These are phyloP conservation scores for Etheostoma nigrum DNA, from an alignment of 2,797 vertebrate species.

Conservation along the genomic window DNA sequence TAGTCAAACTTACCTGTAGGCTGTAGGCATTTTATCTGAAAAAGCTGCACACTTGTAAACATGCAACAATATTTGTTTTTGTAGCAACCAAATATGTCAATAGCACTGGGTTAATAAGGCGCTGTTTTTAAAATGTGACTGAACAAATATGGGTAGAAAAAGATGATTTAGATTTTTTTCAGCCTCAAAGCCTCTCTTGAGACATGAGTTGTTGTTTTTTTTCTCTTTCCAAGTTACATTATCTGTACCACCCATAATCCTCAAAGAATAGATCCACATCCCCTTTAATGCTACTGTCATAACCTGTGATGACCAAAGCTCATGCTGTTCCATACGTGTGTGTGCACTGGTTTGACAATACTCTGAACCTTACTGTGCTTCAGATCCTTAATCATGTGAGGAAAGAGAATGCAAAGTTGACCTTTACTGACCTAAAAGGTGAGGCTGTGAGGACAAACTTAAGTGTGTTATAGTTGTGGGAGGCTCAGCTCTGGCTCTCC, in stretches of 20 bases:
- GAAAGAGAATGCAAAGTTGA: conserved; percentile 34
- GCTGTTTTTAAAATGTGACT: conserved; percentile 76
- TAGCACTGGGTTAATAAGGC: conserved; percentile 74
- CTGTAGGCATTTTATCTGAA: conserved; percentile 60
- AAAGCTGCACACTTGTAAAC: conserved; percentile 61
- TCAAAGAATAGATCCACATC: conserved; percentile 43
- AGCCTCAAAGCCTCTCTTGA: conserved; percentile 30
- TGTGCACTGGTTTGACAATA: conserved; percentile 19
- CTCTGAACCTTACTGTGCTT: conserved; percentile 56
- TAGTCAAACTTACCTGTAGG: conserved; percentile 51
- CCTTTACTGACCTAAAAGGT: conserved; percentile 27
- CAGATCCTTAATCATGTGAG: conserved; percentile 41
- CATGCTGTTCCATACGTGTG: conserved; percentile 55
- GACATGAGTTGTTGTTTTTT: neutral
- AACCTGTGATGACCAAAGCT: conserved; percentile 76
- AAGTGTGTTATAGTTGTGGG: conserved; percentile 25
- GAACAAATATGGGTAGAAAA: conserved; percentile 54
- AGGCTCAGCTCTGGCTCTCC: conserved; percentile 36
- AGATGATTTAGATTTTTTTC: conserved; percentile 36
- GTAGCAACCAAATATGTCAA: conserved; percentile 75
- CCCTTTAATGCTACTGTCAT: conserved; percentile 68
- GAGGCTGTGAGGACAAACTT: conserved; percentile 26
- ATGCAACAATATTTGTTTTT: conserved; percentile 41
- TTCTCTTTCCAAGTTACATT: conserved; percentile 23
- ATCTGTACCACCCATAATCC: conserved; percentile 19